Conservation (phyloP, 92 coral and sea anemone genomes). For the Palythoa heliodiscus region DNA sequence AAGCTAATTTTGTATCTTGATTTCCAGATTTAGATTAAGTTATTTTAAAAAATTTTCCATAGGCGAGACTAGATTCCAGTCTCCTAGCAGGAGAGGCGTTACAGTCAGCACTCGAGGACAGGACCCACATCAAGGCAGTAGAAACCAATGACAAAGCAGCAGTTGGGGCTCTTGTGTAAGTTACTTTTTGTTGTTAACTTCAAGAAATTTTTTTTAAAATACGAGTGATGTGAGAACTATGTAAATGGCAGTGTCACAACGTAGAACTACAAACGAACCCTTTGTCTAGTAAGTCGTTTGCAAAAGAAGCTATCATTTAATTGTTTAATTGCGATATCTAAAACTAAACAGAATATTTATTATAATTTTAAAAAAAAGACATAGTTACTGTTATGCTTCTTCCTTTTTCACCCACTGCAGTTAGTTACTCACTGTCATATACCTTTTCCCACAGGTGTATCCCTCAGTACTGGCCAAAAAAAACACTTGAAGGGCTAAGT, state of each 20-base stretch:
- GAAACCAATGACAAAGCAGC: constrained; percentile 64
- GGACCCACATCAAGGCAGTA: constrained; percentile 54
- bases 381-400: too few relatives aligned
- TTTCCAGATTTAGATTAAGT: neutral
- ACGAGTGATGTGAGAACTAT: too few relatives aligned
- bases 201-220: neutral
- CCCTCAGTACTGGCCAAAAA: constrained; percentile 93
- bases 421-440: too few relatives aligned
- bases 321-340: too few relatives aligned
- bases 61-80: constrained; percentile 83
- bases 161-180: constrained; percentile 83
- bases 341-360: too few relatives aligned
- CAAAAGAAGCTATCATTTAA: too few relatives aligned
- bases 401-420: too few relatives aligned
- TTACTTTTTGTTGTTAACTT: neutral
- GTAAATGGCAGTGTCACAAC: too few relatives aligned
- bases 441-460: constrained; percentile 64
- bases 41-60: neutral
- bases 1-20: too few relatives aligned
- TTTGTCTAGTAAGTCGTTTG: too few relatives aligned
- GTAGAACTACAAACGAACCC: too few relatives aligned
- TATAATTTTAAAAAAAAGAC: too few relatives aligned
- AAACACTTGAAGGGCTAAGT: constrained; percentile 69
- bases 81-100: constrained; percentile 77
- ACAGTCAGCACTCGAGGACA: constrained; percentile 70